phyloP scores from a whole-genome alignment of 1,140 invertebrate genomes.

The Sipha flava region DNA sequence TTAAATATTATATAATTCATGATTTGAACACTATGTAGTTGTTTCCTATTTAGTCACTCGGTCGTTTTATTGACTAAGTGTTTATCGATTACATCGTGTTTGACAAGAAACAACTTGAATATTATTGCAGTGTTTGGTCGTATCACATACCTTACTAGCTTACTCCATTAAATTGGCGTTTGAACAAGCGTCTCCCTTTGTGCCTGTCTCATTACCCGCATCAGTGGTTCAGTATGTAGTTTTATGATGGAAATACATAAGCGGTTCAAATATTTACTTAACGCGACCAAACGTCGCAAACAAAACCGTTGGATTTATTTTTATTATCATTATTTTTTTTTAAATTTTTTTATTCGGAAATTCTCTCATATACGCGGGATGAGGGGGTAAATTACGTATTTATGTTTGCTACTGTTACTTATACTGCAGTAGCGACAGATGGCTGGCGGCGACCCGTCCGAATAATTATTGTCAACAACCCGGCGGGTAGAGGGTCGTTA shows the following conservation, averaged over 20 bases:
- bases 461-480: conserved; percentile 32
- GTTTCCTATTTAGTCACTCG: no score
- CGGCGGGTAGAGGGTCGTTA: neutral
- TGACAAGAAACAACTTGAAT: no score
- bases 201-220: neutral
- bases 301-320: conserved; percentile 11
- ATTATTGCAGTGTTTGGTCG: no score
- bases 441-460: conserved; percentile 5
- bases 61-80: no score
- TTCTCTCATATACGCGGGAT: neutral
- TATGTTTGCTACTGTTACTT: neutral
- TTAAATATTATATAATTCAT: no score
- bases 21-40: no score
- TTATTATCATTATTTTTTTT: neutral
- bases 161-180: neutral
- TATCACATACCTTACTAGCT: neutral
- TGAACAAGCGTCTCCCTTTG: neutral
- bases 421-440: conserved; percentile 14
- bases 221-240: neutral
- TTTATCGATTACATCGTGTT: no score
- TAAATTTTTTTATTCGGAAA: neutral
- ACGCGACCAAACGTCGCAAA: neutral
- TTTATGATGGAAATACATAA: conserved; percentile 3
- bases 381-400: neutral
- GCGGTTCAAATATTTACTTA: conserved; percentile 1